Evolutionary conservation across 2,113 vertebrate species (phyloP).

Genomic region (Columba livia): DNA sequence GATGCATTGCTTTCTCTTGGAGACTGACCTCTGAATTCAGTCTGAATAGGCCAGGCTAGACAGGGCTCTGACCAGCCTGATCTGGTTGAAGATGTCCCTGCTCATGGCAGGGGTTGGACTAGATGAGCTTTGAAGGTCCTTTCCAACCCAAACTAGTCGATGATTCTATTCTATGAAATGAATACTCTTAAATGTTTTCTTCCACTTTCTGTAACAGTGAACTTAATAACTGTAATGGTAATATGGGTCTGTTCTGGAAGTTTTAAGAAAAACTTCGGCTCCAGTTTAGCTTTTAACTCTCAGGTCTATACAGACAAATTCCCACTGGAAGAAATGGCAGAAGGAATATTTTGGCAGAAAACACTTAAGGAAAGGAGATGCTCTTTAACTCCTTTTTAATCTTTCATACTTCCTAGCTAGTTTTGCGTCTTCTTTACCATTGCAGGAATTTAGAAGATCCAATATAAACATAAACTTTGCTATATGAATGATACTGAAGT

Average conservation of each 20-base stretch:
- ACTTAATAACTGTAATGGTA: neutral
- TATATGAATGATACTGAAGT: neutral
- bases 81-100: too few relatives aligned
- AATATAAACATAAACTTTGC: neutral
- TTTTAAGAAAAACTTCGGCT: neutral
- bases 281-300: neutral
- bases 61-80: too few relatives aligned
- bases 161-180: neutral
- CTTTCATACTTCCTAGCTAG: neutral
- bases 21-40: neutral
- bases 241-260: neutral
- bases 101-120: too few relatives aligned
- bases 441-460: neutral
- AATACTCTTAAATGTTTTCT: neutral
- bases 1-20: neutral
- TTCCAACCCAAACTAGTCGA: too few relatives aligned
- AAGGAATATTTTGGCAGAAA: neutral
- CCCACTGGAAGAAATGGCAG: neutral
- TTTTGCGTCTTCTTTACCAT: neutral
- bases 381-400: neutral
- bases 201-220: neutral
- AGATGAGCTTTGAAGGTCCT: too few relatives aligned
- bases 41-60: neutral
- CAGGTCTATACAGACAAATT: neutral
- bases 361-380: neutral